Percentiles rank a stretch among this genome's conserved stretches.
phyloP scores from a whole-genome alignment of 2,888 invertebrate genomes.

The Elysia crispata region DNA sequence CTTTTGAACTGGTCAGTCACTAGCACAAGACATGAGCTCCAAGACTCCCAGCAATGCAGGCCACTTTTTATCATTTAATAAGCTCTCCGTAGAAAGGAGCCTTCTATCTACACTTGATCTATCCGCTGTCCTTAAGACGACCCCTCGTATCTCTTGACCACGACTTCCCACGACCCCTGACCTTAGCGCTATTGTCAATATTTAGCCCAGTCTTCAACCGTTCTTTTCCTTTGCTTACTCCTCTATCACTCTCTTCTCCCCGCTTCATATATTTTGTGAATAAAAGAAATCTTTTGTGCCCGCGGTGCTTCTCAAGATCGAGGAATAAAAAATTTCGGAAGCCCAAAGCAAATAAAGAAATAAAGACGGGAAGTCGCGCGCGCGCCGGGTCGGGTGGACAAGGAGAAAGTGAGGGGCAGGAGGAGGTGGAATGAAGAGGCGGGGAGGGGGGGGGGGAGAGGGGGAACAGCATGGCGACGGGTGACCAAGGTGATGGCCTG shows the following conservation, averaged over 20 bases:
- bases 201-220: too few relatives aligned
- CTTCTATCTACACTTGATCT: conserved; percentile 48
- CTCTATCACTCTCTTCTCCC: too few relatives aligned
- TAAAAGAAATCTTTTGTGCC: too few relatives aligned
- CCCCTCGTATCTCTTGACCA: conserved; percentile 43
- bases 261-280: too few relatives aligned
- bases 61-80: conserved; percentile 30
- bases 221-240: too few relatives aligned
- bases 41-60: background rate
- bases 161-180: conserved; percentile 48
- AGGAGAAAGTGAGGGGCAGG: too few relatives aligned
- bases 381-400: too few relatives aligned
- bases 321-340: conserved; percentile 19
- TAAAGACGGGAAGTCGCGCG: background rate
- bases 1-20: too few relatives aligned
- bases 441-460: too few relatives aligned
- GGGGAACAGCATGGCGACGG: background rate
- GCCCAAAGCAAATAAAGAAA: conserved; percentile 42
- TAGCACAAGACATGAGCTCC: too few relatives aligned
- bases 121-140: conserved; percentile 36
- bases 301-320: conserved; percentile 26
- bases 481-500: background rate
- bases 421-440: too few relatives aligned
- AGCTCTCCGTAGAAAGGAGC: conserved; percentile 28
- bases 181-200: conserved; percentile 35